These are phyloP conservation scores for Cebidichthys violaceus DNA, from an alignment of 2,113 vertebrate genomes.

Conservation along the genomic window DNA sequence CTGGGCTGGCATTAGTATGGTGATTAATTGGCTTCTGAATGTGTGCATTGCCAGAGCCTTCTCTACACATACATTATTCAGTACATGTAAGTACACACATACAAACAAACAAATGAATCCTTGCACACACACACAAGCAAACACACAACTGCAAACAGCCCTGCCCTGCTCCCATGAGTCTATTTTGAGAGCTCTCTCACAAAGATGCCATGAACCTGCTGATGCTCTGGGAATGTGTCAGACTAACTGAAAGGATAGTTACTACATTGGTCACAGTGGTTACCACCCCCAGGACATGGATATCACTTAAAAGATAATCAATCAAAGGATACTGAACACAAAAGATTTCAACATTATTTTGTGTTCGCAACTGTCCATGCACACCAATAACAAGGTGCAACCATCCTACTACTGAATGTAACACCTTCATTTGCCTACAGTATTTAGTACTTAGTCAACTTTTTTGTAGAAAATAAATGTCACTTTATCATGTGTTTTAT, in stretches of 20 bases:
- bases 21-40: not conserved
- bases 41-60: not conserved
- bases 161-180: constrained; percentile 50
- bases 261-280: constrained; percentile 23
- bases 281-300: constrained; percentile 13
- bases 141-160: constrained; percentile 15
- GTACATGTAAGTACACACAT: constrained; percentile 44
- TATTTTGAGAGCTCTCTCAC: constrained; percentile 52
- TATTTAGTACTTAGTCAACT: constrained; percentile 10
- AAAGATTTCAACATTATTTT: constrained; percentile 10
- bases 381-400: constrained; percentile 2
- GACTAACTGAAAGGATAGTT: constrained; percentile 29
- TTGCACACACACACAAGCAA: not conserved
- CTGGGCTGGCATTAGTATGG: not conserved
- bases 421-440: not conserved
- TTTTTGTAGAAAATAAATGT: not conserved
- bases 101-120: constrained; percentile 36
- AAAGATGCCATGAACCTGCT: constrained; percentile 10
- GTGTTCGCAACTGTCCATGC: not conserved
- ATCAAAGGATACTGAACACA: constrained; percentile 15
- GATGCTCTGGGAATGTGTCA: not conserved
- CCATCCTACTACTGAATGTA: not conserved
- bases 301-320: constrained; percentile 44
- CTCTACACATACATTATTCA: constrained; percentile 46
- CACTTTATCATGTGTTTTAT: not conserved